phyloP scores from a whole-genome alignment of 1,140 invertebrate species.

The Drosophila takahashii region DNA sequence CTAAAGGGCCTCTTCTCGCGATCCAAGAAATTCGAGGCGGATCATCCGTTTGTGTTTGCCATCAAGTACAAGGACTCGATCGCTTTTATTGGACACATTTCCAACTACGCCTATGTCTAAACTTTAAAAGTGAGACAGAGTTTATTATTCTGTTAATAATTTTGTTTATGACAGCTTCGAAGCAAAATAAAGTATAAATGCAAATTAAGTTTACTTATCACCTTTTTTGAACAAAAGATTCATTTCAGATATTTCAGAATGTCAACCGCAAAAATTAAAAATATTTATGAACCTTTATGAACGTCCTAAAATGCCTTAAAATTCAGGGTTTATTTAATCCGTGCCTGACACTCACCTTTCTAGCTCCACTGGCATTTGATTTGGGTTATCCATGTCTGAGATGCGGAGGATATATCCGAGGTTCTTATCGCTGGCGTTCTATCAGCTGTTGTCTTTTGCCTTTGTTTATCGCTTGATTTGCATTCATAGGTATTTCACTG shows the following conservation, averaged over 20 bases:
- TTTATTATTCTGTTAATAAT: conserved; percentile 24
- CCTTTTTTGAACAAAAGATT: background rate
- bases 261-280: conserved; percentile 6
- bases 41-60: conserved; percentile 80
- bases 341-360: conserved; percentile 71
- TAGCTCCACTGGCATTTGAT: conserved; percentile 71
- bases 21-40: conserved; percentile 75
- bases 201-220: conserved; percentile 19
- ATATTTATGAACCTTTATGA: background rate
- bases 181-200: conserved; percentile 16
- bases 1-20: conserved; percentile 73
- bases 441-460: conserved; percentile 31
- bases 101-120: conserved; percentile 79
- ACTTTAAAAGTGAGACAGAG: background rate
- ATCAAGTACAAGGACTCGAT: conserved; percentile 75
- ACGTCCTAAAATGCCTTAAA: background rate
- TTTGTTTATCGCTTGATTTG: conserved; percentile 53
- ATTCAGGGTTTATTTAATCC: conserved; percentile 2
- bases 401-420: conserved; percentile 37
- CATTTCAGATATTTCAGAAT: background rate
- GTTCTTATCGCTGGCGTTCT: conserved; percentile 38
- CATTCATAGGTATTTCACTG: conserved; percentile 48
- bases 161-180: conserved; percentile 1
- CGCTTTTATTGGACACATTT: conserved; percentile 76
- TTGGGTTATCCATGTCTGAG: conserved; percentile 70